Percentiles rank a stretch among this genome's conserved stretches.
Conservation (phyloP, 1,140 invertebrate genomes). For the Steinernema feltiae region DNA sequence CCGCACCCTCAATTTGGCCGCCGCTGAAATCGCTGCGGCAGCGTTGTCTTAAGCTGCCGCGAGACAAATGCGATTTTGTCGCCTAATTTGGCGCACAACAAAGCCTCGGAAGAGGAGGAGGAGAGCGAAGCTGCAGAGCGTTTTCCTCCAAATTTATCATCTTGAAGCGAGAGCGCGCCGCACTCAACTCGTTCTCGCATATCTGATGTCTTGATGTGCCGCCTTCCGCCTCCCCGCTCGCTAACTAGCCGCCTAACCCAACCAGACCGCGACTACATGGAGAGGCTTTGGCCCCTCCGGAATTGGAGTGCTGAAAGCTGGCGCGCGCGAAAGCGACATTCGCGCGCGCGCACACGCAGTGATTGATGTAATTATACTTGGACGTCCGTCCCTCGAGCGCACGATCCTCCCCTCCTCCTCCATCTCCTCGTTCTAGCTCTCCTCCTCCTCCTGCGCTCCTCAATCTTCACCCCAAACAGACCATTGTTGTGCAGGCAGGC, state of each 20-base stretch:
- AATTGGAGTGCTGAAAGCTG: slow-evolving; percentile 3
- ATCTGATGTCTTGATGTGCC: background rate
- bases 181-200: slow-evolving; percentile 7
- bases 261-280: too few relatives aligned
- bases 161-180: background rate
- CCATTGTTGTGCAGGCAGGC: background rate
- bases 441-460: too few relatives aligned
- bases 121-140: background rate
- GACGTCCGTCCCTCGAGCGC: background rate
- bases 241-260: too few relatives aligned
- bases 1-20: too few relatives aligned
- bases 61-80: slow-evolving; percentile 8
- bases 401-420: background rate
- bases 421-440: too few relatives aligned
- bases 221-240: too few relatives aligned
- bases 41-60: background rate
- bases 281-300: background rate
- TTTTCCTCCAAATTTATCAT: background rate
- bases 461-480: too few relatives aligned
- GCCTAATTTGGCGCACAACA: background rate
- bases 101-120: background rate
- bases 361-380: background rate
- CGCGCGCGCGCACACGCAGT: background rate
- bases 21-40: background rate
- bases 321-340: background rate